phyloP scores from a whole-genome alignment of 2,113 vertebrate genomes.

The Labrus mixtus region DNA sequence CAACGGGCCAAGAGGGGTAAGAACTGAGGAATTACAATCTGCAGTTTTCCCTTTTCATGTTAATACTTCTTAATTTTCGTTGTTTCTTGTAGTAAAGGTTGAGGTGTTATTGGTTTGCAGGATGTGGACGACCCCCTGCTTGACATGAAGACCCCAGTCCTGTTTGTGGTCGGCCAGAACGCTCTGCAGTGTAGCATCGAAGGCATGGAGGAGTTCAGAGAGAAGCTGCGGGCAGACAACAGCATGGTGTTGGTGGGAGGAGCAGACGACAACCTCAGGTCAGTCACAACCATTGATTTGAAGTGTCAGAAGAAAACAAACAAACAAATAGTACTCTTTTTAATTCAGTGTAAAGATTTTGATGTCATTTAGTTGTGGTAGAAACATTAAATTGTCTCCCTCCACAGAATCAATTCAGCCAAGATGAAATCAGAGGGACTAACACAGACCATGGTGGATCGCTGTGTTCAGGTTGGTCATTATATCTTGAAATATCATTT shows the following conservation, averaged over 20 bases:
- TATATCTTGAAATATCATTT: not conserved
- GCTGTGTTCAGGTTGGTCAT: constrained; percentile 93
- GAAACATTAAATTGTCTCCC: constrained; percentile 12
- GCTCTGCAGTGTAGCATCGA: constrained; percentile 92
- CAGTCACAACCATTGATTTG: not conserved
- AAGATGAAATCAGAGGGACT: constrained; percentile 96
- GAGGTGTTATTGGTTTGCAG: constrained; percentile 72
- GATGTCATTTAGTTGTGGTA: not conserved
- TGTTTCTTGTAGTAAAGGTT: not conserved
- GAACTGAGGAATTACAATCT: constrained; percentile 32
- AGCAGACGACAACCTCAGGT: constrained; percentile 97
- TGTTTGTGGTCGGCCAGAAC: constrained; percentile 97
- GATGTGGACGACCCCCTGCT: constrained; percentile 97
- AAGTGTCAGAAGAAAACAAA: not conserved
- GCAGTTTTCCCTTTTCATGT: not conserved
- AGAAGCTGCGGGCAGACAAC: constrained; percentile 95
- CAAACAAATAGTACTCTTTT: too few relatives aligned
- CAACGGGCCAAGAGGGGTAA: constrained; percentile 95
- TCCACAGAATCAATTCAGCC: constrained; percentile 91
- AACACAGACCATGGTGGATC: constrained; percentile 98
- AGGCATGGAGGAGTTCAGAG: constrained; percentile 97
- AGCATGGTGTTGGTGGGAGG: constrained; percentile 97
- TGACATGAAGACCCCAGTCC: constrained; percentile 97
- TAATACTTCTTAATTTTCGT: not conserved
- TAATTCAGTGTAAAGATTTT: not conserved